Evolutionary conservation across 1,140 invertebrate species (phyloP).

Genomic region (Drosophila funebris): DNA sequence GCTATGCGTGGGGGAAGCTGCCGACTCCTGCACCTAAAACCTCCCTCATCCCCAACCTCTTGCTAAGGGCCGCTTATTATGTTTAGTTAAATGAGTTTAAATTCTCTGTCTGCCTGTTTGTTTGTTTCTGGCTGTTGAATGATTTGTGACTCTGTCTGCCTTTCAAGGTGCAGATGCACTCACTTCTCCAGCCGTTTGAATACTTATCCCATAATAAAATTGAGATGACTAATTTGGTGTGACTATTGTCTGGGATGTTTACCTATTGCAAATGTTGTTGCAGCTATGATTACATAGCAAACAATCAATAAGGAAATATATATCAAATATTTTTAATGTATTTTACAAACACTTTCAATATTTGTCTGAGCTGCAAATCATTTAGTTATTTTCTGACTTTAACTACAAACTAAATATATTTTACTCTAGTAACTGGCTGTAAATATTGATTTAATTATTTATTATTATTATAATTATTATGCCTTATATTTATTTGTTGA

Average conservation of each 20-base stretch:
- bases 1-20: background rate
- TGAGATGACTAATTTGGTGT: constrained; percentile 19
- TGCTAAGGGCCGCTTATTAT: constrained; percentile 1
- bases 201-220: constrained; percentile 26
- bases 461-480: too few species aligned
- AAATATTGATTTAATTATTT: too few species aligned
- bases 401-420: too few species aligned
- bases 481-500: too few species aligned
- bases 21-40: constrained; percentile 10
- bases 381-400: too few species aligned
- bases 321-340: background rate
- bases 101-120: constrained; percentile 42
- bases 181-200: constrained; percentile 17
- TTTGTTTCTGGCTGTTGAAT: constrained; percentile 58
- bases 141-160: constrained; percentile 55
- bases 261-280: background rate
- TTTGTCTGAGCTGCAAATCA: too few species aligned
- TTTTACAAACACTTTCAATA: too few species aligned
- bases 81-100: constrained; percentile 54
- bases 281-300: background rate
- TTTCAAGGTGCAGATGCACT: constrained; percentile 3
- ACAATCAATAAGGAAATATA: background rate
- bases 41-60: background rate
- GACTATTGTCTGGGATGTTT: background rate
- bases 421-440: too few species aligned